Evolutionary conservation across 2,888 invertebrate genomes (phyloP).

Genomic region (Cataglyphis albicans): DNA sequence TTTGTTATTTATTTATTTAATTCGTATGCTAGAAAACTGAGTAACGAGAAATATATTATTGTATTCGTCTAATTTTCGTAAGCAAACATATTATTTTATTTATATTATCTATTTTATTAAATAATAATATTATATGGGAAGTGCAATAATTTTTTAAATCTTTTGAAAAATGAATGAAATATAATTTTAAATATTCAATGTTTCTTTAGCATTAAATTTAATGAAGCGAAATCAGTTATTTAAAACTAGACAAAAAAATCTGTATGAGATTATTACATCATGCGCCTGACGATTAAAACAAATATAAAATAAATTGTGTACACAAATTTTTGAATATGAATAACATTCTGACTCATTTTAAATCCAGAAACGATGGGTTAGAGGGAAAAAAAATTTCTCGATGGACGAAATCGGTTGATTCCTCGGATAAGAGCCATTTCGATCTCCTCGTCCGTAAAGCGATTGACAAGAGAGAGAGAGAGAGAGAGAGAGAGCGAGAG

Average conservation of each 20-base stretch:
- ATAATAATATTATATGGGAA: neutral
- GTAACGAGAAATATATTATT: neutral
- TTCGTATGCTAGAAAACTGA: neutral
- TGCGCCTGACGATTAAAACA: neutral
- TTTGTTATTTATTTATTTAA: slow-evolving; percentile 39
- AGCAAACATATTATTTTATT: neutral
- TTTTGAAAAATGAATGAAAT: neutral
- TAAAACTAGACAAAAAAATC: neutral
- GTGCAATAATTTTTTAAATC: neutral
- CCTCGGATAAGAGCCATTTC: neutral
- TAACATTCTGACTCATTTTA: neutral
- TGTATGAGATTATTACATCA: neutral
- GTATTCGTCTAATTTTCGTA: neutral
- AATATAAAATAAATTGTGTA: neutral
- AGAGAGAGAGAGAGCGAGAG: no score
- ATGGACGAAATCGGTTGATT: slow-evolving; percentile 15
- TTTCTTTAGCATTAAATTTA: neutral
- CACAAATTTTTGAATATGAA: neutral
- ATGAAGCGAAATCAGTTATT: neutral
- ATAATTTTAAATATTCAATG: slow-evolving; percentile 6
- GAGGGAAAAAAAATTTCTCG: neutral
- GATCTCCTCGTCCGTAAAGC: neutral
- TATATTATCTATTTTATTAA: neutral
- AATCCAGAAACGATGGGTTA: neutral
- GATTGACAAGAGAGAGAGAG: slow-evolving; percentile 33